Evolutionary conservation across 2,797 vertebrate genomes (phyloP).

Genomic region (Tamandua tetradactyla): DNA sequence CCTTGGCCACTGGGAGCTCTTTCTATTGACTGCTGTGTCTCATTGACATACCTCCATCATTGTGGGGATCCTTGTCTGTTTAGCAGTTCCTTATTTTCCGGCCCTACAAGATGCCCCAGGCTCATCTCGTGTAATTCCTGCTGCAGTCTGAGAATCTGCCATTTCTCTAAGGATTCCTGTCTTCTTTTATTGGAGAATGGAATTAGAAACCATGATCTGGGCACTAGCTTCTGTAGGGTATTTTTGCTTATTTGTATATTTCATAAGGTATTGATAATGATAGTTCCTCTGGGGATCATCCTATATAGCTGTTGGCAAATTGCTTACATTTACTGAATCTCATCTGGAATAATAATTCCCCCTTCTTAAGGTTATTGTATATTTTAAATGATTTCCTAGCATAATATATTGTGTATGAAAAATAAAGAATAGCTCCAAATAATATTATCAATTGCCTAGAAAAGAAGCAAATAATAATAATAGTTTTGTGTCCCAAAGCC

Average conservation of each 20-base stretch:
- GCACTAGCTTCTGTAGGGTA: background rate
- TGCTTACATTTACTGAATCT: background rate
- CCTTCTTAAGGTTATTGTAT: background rate
- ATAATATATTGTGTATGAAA: background rate
- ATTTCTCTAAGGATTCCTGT: background rate
- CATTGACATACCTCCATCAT: background rate
- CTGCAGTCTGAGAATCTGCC: background rate
- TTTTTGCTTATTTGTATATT: background rate
- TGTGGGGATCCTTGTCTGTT: background rate
- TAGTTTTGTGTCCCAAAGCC: background rate
- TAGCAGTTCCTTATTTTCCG: background rate
- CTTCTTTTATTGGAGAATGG: background rate
- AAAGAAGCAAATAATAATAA: background rate
- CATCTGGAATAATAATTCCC: background rate
- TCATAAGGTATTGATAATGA: background rate
- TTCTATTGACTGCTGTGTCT: background rate
- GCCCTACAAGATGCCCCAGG: background rate
- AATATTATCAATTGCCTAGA: background rate
- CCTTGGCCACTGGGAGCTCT: background rate
- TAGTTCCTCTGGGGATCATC: background rate
- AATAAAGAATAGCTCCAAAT: background rate
- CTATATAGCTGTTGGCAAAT: background rate
- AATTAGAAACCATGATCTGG: background rate
- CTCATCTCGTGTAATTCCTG: background rate
- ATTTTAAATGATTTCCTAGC: background rate